Evolutionary conservation across 2,888 invertebrate genomes (phyloP).

Genomic region (Panopea generosa): DNA sequence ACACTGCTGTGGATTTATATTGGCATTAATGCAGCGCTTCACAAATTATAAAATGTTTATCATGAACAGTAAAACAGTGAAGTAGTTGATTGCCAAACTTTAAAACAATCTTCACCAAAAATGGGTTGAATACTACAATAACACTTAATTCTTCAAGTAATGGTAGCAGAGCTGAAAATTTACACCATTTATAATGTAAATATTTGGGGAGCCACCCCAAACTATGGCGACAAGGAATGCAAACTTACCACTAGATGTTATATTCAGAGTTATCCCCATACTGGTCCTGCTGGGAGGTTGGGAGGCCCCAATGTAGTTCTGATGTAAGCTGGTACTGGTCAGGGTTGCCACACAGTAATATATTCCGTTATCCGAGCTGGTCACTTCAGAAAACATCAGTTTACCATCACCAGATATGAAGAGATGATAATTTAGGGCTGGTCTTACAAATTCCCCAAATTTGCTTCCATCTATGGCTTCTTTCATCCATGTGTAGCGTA

Average conservation of each 20-base stretch:
- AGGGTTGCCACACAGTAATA: slow-evolving; percentile 77
- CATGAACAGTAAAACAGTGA: too few relatives aligned
- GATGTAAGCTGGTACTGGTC: slow-evolving; percentile 61
- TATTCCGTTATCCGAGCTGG: slow-evolving; percentile 88
- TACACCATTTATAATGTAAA: too few relatives aligned
- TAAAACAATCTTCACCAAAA: too few relatives aligned
- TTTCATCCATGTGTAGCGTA: slow-evolving; percentile 87
- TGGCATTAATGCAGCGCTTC: too few relatives aligned
- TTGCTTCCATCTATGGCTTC: slow-evolving; percentile 14
- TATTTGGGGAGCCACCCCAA: too few relatives aligned
- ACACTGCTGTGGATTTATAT: too few relatives aligned
- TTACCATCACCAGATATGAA: slow-evolving; percentile 98
- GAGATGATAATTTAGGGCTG: slow-evolving; percentile 91
- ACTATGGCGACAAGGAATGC: too few relatives aligned
- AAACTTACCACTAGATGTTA: slow-evolving; percentile 71
- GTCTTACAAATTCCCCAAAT: slow-evolving; percentile 90
- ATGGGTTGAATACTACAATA: too few relatives aligned
- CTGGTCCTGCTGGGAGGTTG: slow-evolving; percentile 72
- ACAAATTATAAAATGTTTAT: too few relatives aligned
- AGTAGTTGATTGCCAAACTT: too few relatives aligned
- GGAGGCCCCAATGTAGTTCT: slow-evolving; percentile 71
- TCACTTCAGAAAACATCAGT: slow-evolving; percentile 97
- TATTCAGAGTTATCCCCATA: slow-evolving; percentile 64
- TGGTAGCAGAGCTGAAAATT: too few relatives aligned
- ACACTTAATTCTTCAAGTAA: too few relatives aligned